Conservation (phyloP, 2,113 vertebrate genomes). For the Phyllostomus hastatus region DNA sequence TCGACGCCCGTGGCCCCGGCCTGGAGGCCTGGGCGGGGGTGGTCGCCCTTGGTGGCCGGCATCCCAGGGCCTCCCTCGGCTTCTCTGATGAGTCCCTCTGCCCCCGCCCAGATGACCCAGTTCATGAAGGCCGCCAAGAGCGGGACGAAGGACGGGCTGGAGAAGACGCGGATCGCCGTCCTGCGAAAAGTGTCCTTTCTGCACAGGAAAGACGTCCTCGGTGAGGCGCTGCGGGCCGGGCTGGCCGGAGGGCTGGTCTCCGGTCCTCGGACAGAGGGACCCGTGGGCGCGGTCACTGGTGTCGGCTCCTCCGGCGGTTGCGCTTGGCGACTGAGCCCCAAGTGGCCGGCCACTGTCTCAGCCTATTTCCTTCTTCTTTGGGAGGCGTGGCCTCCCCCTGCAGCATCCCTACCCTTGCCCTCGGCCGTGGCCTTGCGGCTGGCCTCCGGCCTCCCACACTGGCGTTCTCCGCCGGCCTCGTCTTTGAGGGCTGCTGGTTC, state of each 20-base stretch:
- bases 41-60: neutral
- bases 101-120: conserved; percentile 89
- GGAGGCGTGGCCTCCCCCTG: fast-evolving
- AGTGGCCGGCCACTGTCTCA: fast-evolving
- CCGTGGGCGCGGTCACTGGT: neutral
- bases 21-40: neutral
- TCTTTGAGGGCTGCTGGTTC: neutral
- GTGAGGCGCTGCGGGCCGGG: conserved; percentile 68
- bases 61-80: neutral
- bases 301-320: neutral
- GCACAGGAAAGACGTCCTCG: conserved; percentile 88
- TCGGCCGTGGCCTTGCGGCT: neutral
- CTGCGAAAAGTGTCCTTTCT: conserved; percentile 94
- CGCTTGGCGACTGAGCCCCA: no score
- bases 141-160: conserved; percentile 94
- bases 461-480: neutral
- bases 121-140: conserved; percentile 96
- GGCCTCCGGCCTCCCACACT: neutral
- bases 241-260: neutral
- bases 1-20: neutral
- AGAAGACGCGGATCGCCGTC: conserved; percentile 94
- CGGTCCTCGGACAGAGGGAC: neutral
- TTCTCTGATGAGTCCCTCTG: neutral
- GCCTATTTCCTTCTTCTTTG: neutral
- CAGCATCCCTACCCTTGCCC: neutral